phyloP scores from a whole-genome alignment of 2,113 vertebrate genomes.

The Cnemophilus loriae region DNA sequence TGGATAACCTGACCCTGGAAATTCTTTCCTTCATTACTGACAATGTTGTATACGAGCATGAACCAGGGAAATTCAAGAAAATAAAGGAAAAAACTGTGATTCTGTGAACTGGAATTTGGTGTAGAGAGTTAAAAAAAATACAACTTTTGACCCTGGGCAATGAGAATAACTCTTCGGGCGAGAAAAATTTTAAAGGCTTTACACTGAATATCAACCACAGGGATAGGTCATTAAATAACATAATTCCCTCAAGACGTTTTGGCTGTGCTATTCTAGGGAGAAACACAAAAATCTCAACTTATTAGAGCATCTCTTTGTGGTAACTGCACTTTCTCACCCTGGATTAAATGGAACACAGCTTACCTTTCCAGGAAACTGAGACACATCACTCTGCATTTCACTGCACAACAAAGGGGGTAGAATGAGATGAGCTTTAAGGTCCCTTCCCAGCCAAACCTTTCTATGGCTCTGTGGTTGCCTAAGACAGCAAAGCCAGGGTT shows the following conservation, averaged over 20 bases:
- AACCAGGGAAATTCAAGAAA: not conserved
- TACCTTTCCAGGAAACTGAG: not conserved
- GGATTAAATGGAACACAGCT: not conserved
- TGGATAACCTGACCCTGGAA: not conserved
- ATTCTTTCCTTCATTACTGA: not conserved
- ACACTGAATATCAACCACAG: not conserved
- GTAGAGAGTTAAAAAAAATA: not conserved
- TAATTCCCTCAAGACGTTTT: not conserved
- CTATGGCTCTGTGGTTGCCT: not conserved
- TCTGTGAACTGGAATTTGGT: not conserved
- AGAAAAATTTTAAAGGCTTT: not conserved
- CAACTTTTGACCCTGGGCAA: not conserved
- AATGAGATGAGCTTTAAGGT: not conserved
- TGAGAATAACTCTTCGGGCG: not conserved
- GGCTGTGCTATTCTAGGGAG: not conserved
- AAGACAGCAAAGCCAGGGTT: not conserved
- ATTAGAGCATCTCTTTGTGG: not conserved
- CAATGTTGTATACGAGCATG: fast-evolving
- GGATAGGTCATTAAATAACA: not conserved
- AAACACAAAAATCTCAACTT: not conserved
- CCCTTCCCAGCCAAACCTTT: not conserved
- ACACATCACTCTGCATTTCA: not conserved
- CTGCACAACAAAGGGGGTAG: not conserved
- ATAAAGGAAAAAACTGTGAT: not conserved
- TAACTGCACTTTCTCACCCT: not conserved